These are phyloP conservation scores for Hirtodrosophila cameraria DNA, from an alignment of 2,888 invertebrate species.

Conservation along the genomic window DNA sequence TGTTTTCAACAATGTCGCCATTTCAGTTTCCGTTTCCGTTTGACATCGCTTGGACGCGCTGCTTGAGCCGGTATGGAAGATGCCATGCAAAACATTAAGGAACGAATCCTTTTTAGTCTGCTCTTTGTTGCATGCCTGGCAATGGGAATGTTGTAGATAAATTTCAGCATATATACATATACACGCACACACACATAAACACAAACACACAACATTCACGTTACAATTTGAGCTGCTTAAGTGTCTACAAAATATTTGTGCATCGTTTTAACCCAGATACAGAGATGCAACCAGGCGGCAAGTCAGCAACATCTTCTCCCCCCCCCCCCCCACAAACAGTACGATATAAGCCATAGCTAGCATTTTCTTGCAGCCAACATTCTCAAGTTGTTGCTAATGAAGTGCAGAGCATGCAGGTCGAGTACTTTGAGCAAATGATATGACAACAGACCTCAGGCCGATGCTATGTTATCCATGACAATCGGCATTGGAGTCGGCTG, in stretches of 20 bases:
- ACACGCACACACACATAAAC: conserved; percentile 6
- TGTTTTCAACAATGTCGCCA: conserved; percentile 76
- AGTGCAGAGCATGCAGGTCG: conserved; percentile 36
- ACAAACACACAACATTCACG: conserved; percentile 4
- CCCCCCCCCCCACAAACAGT: neutral
- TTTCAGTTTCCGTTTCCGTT: conserved; percentile 58
- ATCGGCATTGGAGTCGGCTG: conserved; percentile 18
- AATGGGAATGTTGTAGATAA: conserved; percentile 50
- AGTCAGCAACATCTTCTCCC: conserved; percentile 11
- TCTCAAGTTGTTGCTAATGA: conserved; percentile 50
- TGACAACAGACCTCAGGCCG: conserved; percentile 38
- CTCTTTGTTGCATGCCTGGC: conserved; percentile 21
- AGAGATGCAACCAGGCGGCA: conserved; percentile 30
- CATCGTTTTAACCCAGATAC: conserved; percentile 61
- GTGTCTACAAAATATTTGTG: conserved; percentile 62
- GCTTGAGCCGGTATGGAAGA: conserved; percentile 13
- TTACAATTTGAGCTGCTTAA: conserved; percentile 58
- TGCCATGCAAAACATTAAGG: conserved; percentile 53
- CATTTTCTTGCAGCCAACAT: conserved; percentile 30
- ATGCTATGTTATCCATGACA: conserved; percentile 32
- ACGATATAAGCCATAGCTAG: conserved; percentile 7
- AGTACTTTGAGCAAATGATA: conserved; percentile 42
- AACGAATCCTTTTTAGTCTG: conserved; percentile 19
- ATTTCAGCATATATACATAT: conserved; percentile 41
- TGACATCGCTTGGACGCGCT: conserved; percentile 53